These are phyloP conservation scores for Oligia strigilis DNA, from an alignment of 2,888 invertebrate genomes.

Conservation along the genomic window DNA sequence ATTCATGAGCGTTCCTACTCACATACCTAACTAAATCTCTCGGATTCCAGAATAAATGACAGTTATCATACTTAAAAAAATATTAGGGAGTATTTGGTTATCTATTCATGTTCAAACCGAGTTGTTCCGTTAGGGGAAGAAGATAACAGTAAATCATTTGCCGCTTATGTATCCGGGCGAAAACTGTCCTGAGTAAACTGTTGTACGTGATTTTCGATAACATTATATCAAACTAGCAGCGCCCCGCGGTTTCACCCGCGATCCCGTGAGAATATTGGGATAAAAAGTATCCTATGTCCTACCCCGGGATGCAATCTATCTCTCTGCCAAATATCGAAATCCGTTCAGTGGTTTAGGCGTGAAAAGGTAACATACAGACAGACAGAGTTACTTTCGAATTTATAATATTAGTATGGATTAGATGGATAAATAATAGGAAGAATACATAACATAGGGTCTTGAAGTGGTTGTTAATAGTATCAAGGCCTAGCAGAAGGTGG, in stretches of 20 bases:
- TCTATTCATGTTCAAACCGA: slow-evolving; percentile 19
- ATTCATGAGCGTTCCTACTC: slow-evolving; percentile 7
- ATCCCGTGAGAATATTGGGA: no score
- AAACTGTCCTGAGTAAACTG: background rate
- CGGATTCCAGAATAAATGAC: slow-evolving; percentile 19
- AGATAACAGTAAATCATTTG: slow-evolving; percentile 25
- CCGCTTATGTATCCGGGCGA: background rate
- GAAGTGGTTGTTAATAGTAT: background rate
- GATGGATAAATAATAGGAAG: background rate
- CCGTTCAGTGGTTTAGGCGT: no score
- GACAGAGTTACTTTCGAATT: no score
- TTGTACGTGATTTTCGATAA: background rate
- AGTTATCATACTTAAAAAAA: slow-evolving; percentile 42
- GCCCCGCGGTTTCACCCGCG: no score
- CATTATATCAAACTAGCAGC: background rate
- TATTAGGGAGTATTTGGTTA: slow-evolving; percentile 38
- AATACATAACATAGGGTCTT: background rate
- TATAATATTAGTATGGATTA: no score
- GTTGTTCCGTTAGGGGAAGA: slow-evolving; percentile 12
- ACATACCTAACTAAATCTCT: slow-evolving; percentile 7
- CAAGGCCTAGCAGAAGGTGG: background rate
- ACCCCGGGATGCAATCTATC: no score
- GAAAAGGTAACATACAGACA: no score
- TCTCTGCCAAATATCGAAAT: no score
- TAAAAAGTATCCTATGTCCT: no score